phyloP scores from a whole-genome alignment of 1,140 invertebrate genomes.

The Sinonovacula constricta region DNA sequence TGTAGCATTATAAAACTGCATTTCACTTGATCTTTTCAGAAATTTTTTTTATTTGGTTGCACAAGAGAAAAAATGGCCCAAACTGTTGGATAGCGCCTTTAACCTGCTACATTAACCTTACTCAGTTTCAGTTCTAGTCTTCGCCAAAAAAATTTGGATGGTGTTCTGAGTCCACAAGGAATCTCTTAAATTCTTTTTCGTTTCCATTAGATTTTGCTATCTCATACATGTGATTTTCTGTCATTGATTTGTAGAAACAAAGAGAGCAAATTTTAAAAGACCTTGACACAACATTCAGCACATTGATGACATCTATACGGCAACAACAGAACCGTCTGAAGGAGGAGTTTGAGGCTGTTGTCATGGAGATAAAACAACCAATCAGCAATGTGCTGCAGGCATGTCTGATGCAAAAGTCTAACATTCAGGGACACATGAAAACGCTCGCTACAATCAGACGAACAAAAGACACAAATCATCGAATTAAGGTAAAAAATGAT shows the following conservation, averaged over 20 bases:
- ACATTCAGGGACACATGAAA: slow-evolving; percentile 21
- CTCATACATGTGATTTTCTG: too few species aligned
- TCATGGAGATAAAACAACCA: not conserved
- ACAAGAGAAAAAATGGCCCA: too few species aligned
- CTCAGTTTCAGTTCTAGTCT: too few species aligned
- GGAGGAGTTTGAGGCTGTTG: not conserved
- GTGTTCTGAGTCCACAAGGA: too few species aligned
- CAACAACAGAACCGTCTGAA: slow-evolving; percentile 17
- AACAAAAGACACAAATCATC: slow-evolving; percentile 4
- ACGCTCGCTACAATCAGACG: slow-evolving; percentile 17
- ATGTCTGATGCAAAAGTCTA: slow-evolving; percentile 4
- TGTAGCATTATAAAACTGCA: too few species aligned
- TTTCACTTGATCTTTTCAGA: too few species aligned
- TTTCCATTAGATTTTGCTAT: too few species aligned
- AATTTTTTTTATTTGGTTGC: too few species aligned
- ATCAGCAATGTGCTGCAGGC: slow-evolving; percentile 7
- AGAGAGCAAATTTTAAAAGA: not conserved
- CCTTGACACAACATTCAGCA: not conserved
- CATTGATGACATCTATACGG: slow-evolving; percentile 19
- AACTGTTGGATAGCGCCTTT: too few species aligned
- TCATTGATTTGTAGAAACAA: not conserved
- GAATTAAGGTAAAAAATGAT: slow-evolving; percentile 12
- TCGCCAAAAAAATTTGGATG: too few species aligned
- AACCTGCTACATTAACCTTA: too few species aligned
- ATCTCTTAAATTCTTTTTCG: too few species aligned